Evolutionary conservation across 2,888 invertebrate species (phyloP), one percentile per base, ranked within the genome.

Genomic region (Drosophila basisetae): DNA sequence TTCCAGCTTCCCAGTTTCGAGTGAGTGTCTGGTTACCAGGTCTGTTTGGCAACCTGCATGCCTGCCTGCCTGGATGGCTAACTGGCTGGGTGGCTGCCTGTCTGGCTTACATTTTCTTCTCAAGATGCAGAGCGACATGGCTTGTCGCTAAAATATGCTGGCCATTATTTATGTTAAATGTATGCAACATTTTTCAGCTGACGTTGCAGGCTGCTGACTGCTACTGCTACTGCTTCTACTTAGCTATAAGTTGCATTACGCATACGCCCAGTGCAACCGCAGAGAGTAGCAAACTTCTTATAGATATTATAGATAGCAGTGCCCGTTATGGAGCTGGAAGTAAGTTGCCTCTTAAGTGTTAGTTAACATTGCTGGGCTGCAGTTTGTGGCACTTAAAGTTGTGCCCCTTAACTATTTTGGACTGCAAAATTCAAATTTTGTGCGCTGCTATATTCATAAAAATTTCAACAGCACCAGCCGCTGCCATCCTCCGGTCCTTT

Each of bases 101-200:
- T 10, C 41, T 73, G 52, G 33, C 47, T 53, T 55, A 47, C 64
- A 60, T 56, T 63, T 67, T 64, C 68, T 49, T 47, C 68, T 67
- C 73, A 66, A 72, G 75, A 56, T 74, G 70, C 72, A 67, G 50
- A 78, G 55, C 56, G 58, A 59, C 70, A n/a, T 62, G 68, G 66
- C 67, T 78, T 82, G 78, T 83, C 73, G 69, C 82, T 80, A 76
- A 76, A 79, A 79, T 79, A 82, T 82, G 73, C 76, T 79, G 69
- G 71, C 71, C 81, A 79, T 79, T 81, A 82, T 82, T 82, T 81
- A 81, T 82, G 81, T 78, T 78, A 87, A 86, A 82, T 87, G 82
- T 82, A 85, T 86, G 86, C 88, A 81, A 73, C 76, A 78, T 81
- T 73, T 78, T 73, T 50, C 39, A 58, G 52, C 71, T 54, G 74